Conservation (phyloP, 2,888 invertebrate species). For the Peribatodes rhomboidaria region DNA sequence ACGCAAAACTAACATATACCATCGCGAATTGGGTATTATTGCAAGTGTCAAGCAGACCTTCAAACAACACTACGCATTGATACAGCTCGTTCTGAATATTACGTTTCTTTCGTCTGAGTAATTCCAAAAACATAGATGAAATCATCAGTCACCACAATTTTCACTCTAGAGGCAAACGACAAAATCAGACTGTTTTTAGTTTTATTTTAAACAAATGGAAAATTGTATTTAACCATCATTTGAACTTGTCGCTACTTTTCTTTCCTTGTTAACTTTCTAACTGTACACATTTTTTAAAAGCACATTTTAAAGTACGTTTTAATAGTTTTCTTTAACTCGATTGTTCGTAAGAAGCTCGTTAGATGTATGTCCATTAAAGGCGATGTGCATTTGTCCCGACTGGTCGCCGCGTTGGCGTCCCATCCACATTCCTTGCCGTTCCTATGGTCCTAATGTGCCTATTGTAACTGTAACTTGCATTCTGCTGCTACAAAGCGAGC, state of each 20-base stretch:
- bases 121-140: constrained; percentile 5
- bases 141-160: constrained; percentile 18
- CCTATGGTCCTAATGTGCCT: constrained; percentile 63
- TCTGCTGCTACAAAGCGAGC: constrained; percentile 45
- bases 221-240: not conserved
- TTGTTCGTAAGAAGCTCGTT: constrained; percentile 39
- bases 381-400: constrained; percentile 43
- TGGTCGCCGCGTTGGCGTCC: constrained; percentile 47
- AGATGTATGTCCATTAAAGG: constrained; percentile 57
- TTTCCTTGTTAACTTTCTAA: not conserved
- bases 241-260: not conserved
- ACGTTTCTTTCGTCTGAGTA: constrained; percentile 18
- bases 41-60: constrained; percentile 22
- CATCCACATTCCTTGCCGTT: constrained; percentile 62
- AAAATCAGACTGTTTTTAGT: not conserved
- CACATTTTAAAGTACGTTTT: not conserved
- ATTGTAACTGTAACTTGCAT: constrained; percentile 65
- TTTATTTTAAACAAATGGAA: not conserved
- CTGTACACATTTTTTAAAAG: not conserved
- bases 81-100: constrained; percentile 13
- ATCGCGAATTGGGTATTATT: constrained; percentile 22
- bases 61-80: constrained; percentile 1
- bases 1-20: constrained; percentile 24
- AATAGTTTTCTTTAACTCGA: constrained; percentile 5
- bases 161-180: not conserved